Percentiles rank a stretch among this genome's conserved stretches.
Conservation (phyloP, 2,113 vertebrate species). For the Amphiprion percula region DNA sequence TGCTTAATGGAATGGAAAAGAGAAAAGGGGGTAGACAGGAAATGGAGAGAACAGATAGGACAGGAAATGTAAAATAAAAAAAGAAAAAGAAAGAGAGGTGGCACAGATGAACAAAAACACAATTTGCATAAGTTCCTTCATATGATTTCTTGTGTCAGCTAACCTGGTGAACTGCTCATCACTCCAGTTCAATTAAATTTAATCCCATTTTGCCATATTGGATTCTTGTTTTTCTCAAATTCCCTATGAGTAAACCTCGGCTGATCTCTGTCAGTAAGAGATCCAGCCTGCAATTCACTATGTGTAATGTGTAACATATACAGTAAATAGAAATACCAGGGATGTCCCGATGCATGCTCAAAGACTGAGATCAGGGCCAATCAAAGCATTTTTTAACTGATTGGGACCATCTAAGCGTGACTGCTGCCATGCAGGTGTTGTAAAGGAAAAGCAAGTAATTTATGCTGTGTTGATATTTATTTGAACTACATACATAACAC, state of each 20-base stretch:
- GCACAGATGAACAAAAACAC: conserved; percentile 20
- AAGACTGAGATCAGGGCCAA: too few relatives aligned
- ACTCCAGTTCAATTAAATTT: conserved; percentile 5
- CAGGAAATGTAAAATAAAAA: neutral
- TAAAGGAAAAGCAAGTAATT: too few relatives aligned
- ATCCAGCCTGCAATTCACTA: neutral
- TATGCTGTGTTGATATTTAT: too few relatives aligned
- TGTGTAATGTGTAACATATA: too few relatives aligned
- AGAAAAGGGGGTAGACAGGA: conserved; percentile 33
- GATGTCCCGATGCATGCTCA: too few relatives aligned
- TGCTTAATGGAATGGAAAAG: conserved; percentile 46
- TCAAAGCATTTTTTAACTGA: too few relatives aligned
- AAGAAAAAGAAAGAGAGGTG: neutral
- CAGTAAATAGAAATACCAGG: too few relatives aligned
- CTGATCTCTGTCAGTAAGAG: conserved; percentile 1
- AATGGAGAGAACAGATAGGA: conserved; percentile 26
- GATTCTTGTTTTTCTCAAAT: neutral
- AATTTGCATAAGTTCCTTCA: conserved; percentile 28
- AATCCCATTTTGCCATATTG: conserved; percentile 10
- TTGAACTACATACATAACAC: too few relatives aligned
- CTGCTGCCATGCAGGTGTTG: too few relatives aligned
- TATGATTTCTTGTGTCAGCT: conserved; percentile 16
- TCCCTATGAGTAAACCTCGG: conserved; percentile 1
- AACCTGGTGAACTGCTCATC: conserved; percentile 11
- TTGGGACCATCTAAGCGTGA: too few relatives aligned